Percentiles rank a stretch among this genome's conserved stretches.
Evolutionary conservation across 2,797 vertebrate genomes (phyloP).

Genomic region (Gallinago stenura): DNA sequence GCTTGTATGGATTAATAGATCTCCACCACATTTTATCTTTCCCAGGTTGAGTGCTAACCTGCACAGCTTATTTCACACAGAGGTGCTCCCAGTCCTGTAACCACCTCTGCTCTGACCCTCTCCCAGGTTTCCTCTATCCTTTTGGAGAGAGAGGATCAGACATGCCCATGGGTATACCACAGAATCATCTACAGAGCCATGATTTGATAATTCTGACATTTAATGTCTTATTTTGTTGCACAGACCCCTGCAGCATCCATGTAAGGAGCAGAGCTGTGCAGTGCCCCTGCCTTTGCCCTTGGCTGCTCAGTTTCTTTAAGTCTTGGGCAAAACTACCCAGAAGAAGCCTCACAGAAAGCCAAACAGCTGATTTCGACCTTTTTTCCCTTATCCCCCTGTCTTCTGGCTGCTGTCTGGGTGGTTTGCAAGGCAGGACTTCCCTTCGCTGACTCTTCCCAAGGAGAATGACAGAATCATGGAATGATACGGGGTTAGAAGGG

Average conservation of each 20-base stretch:
- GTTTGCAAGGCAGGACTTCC: background rate
- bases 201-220: background rate
- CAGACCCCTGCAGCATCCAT: background rate
- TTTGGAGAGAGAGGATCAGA: background rate
- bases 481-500: too few relatives aligned
- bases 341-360: background rate
- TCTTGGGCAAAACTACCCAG: background rate
- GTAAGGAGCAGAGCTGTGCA: background rate
- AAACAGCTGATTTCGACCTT: background rate
- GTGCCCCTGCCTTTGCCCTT: background rate
- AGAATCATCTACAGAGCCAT: background rate
- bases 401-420: background rate
- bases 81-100: background rate
- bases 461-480: too few relatives aligned
- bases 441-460: background rate
- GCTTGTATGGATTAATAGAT: background rate
- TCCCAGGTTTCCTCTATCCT: background rate
- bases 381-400: background rate
- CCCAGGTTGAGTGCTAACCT: background rate
- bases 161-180: too few relatives aligned
- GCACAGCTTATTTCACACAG: rapidly evolving
- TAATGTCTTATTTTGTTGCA: background rate
- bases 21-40: background rate
- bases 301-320: background rate
- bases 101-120: background rate